Percentiles rank a stretch among this genome's conserved stretches.
These are phyloP conservation scores for Elysia crispata DNA, from an alignment of 2,888 invertebrate species.

Conservation along the genomic window DNA sequence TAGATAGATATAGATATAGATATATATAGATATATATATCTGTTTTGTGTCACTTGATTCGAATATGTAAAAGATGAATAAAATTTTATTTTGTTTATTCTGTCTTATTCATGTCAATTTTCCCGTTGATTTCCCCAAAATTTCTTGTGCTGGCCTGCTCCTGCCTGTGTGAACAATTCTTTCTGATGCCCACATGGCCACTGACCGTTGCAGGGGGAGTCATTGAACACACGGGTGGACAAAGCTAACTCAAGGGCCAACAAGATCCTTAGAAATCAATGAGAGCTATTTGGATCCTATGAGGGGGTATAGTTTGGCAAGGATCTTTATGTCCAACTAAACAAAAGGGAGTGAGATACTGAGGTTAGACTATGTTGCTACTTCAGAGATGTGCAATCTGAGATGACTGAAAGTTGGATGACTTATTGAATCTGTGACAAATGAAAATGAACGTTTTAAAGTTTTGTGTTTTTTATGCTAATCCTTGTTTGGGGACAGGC, in stretches of 20 bases:
- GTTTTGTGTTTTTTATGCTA: not conserved
- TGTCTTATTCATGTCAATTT: conserved; percentile 40
- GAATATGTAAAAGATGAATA: no score
- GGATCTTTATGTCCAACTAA: no score
- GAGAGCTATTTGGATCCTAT: conserved; percentile 45
- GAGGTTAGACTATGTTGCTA: no score
- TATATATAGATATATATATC: not conserved
- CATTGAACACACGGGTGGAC: conserved; percentile 70
- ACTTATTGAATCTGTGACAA: no score
- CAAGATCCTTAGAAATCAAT: conserved; percentile 70
- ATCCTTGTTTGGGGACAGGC: not conserved
- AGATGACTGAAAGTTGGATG: no score
- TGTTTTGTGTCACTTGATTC: no score
- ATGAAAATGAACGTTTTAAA: no score
- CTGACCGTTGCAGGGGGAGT: conserved; percentile 59
- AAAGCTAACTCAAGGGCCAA: conserved; percentile 71
- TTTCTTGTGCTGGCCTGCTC: not conserved
- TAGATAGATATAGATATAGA: no score
- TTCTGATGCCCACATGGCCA: no score
- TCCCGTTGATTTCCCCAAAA: conserved; percentile 49
- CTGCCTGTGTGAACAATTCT: no score
- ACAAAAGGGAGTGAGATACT: no score
- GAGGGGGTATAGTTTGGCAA: not conserved
- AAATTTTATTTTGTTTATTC: conserved; percentile 40
- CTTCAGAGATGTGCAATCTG: no score